phyloP scores from a whole-genome alignment of 2,113 vertebrate species.

The Rhinoderma darwinii region DNA sequence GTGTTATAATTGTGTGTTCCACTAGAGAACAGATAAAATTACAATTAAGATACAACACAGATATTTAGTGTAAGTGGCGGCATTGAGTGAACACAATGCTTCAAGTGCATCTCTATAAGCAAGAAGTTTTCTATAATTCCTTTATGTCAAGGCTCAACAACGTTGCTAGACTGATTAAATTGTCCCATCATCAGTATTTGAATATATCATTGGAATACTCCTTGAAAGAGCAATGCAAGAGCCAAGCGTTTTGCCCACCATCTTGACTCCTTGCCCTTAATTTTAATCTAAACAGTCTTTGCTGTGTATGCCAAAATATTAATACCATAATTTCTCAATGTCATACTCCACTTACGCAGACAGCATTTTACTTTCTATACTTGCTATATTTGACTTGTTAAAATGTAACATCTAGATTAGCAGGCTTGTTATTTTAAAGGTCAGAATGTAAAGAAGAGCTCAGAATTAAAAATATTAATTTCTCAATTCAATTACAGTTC shows the following conservation, averaged over 20 bases:
- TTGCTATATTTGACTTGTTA: conserved; percentile 54
- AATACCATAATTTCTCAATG: conserved; percentile 59
- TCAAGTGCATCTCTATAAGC: conserved; percentile 12
- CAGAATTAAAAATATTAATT: conserved; percentile 32
- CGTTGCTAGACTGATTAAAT: conserved; percentile 54
- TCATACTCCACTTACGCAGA: conserved; percentile 55
- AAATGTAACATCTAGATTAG: conserved; percentile 32
- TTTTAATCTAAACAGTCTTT: conserved; percentile 59
- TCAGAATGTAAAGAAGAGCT: conserved; percentile 27
- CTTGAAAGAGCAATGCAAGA: conserved; percentile 40
- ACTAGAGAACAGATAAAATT: too few relatives aligned
- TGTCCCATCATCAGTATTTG: conserved; percentile 53
- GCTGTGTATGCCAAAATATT: conserved; percentile 59
- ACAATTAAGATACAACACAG: too few relatives aligned
- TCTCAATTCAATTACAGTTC: not conserved
- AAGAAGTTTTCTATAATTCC: conserved; percentile 34
- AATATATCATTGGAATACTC: conserved; percentile 53
- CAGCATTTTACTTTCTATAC: conserved; percentile 40
- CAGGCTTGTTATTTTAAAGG: conserved; percentile 43
- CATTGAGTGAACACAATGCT: too few relatives aligned
- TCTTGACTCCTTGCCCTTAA: conserved; percentile 54
- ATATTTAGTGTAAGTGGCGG: not conserved
- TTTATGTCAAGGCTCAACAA: conserved; percentile 28
- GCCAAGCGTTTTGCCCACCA: conserved; percentile 49
- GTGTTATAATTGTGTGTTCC: too few relatives aligned